Evolutionary conservation across 1,140 invertebrate species (phyloP), one percentile per base, ranked within the genome.

Genomic region (Lepidostoma basale): DNA sequence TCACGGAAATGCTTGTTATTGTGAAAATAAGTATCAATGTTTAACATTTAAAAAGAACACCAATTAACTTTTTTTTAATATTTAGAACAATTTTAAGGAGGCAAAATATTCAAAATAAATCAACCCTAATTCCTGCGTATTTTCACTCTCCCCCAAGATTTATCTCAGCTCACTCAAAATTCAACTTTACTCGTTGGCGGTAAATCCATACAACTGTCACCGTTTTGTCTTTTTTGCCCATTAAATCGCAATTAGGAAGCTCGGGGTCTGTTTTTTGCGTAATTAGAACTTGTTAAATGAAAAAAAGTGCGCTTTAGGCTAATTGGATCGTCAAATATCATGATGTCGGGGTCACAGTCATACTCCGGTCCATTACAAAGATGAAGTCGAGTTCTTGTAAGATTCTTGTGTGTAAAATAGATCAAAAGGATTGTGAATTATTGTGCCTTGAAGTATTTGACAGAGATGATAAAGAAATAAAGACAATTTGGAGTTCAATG

Each of bases 261-360:
- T 26, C 49, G 3, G 14, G 8, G 9, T n/a, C 49, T 18, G n/a
- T 54, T 54, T 54, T 54, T 54, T 23, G 45, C 26, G 49, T 54
- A 54, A 54, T 54, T 54, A 54, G 14, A 54, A 54, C 23, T 54
- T 54, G 49, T 54, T 20, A 54, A 54, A 54, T 28, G 49, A 49
- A 49, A 23, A 54, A 54, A 54, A 54, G 23, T 52, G 23, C 10
- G 49, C 12, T n/a, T 54, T 16, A 28, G 49, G 25, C 26, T 54
- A 54, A 54, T 54, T 54, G 49, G 49, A 16, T 54, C 49, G 30
- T 54, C 49, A 54, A 54, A 54, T 54, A 54, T 30, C 49, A 54
- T 54, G 23, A 54, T 4, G 25, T 54, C 8, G 49, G 44, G 14
- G 44, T 16, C 14, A 20, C 23, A 3, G 18, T 16, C n/a, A 40